Percentiles rank a stretch among this genome's conserved stretches.
phyloP scores from a whole-genome alignment of 2,113 vertebrate species.

The Halichoeres trimaculatus region DNA sequence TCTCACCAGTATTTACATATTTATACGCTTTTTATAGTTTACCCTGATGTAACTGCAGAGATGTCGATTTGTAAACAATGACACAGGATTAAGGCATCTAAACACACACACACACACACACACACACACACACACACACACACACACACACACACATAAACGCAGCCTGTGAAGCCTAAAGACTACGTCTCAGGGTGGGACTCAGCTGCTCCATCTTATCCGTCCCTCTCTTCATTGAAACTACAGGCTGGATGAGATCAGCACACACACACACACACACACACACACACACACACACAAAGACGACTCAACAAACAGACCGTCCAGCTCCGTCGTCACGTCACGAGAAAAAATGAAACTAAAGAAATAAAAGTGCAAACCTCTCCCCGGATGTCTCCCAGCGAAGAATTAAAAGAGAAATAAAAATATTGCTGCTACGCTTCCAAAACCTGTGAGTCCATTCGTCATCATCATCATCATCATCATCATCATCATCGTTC shows the following conservation, averaged over 20 bases:
- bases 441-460: constrained; percentile 50
- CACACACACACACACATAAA: constrained; percentile 35
- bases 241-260: constrained; percentile 51
- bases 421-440: constrained; percentile 42
- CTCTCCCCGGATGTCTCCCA: constrained; percentile 62
- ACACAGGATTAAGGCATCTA: constrained; percentile 53
- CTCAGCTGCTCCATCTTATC: constrained; percentile 18
- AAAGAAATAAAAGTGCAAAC: constrained; percentile 77
- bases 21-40: constrained; percentile 71
- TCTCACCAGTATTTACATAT: constrained; percentile 74
- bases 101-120: constrained; percentile 37
- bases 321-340: constrained; percentile 48
- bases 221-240: constrained; percentile 71
- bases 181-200: constrained; percentile 72
- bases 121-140: constrained; percentile 33
- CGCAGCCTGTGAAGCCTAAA: constrained; percentile 58
- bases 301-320: constrained; percentile 34
- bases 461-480: constrained; percentile 35
- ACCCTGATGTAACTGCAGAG: constrained; percentile 77
- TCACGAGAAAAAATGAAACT: constrained; percentile 57
- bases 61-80: constrained; percentile 67
- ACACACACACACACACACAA: constrained; percentile 31
- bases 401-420: constrained; percentile 55
- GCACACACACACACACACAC: constrained; percentile 9
- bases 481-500: constrained; percentile 38